Base-by-base conservation (phyloP, 2,113 vertebrate species). In the Ibidorhyncha struthersii region DNA sequence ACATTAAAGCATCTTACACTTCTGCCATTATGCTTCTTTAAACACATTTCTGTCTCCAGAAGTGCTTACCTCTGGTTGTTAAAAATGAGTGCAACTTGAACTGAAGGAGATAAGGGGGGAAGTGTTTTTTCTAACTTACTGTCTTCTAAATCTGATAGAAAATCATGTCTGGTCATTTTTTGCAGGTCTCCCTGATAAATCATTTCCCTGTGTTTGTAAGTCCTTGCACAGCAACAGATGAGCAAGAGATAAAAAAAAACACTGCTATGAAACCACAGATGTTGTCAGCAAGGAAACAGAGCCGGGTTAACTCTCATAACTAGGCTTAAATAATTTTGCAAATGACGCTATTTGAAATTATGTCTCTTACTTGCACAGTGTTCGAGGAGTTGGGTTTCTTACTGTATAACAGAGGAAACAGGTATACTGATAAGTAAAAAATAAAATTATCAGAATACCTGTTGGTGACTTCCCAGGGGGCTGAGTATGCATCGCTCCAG, bases 221-320 rank as follows among this genome's bases (percentile, higher is more conserved):
- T 47, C 63, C 47, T 86, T 78, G 71, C 63, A 52, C 88, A 74
- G 67, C 87, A 89, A 63, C 29, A 89, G 71, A 67, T 90, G 73
- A 94, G 23, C 0, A 0, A 90, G 32, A 84, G 26, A 6, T 61
- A 67, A 5, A 53, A 69, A 53, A 86, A 89, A 49, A 30, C 53
- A n/a, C 0, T 3, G 26, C 82, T 84, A 6, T 65, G 62, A 97
- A 97, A 79, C 83, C 73, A 79, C 69, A 94, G 73, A 72, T 79
- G 12, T 58, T 92, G 71, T 95, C 95, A 82, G 73, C 23, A 50
- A 95, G 89, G 73, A 96, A 92, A 52, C 1, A 72, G 85, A 82
- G 40, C 65, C 1, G 5, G 30, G 56, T 74, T 90, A 89, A 72
- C 29, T 50, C 50, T 84, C 38, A 6, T 82, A 84, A 84, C 40